Evolutionary conservation across 2,113 vertebrate species (phyloP), one percentile per base, ranked within the genome.

Genomic region (Trachemys scripta): DNA sequence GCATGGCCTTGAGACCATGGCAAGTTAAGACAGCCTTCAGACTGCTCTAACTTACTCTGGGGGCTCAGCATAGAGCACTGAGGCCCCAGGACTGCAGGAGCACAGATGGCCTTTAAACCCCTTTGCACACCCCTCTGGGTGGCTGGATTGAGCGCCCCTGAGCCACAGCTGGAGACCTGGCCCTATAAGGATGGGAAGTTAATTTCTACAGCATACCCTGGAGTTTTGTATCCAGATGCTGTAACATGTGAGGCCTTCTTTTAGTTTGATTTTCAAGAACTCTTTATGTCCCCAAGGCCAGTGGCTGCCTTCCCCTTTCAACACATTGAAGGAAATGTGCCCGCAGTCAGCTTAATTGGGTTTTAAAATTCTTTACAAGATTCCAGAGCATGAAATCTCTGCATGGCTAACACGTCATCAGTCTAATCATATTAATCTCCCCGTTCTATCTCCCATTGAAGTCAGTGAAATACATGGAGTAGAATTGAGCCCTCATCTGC

Each of bases 351-450:
- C 53, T 57, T 42, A 24, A 8, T 14, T 31, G 35, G 38, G 49
- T 6, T n/a, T 35, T 13, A 45, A 82, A 81, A 56, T 1, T 31
- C 10, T 0, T 14, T 31, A 27, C n/a, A 47, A 24, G 5, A 16
- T 19, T 20, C 47, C 35, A 49, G 22, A 85, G 29, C 11, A 5
- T 3, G 56, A 86, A 88, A 82, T n/a, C 3, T 12, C 85, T 38
- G 35, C 72, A 1, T 0, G 25, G 57, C 50, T 0, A 0, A 35
- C 57, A 62, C 31, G 1, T 16, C 45, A 4, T 4, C 1, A 0
- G 19, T 12, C 4, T 1, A 0, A 0, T 19, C 0, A 0, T 24
- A 29, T 22, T 12, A 1, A 84, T 80, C n/a, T 80, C 54, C 59
- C 8, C 12, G 9, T 12, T 72, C 20, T 57, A 5, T 10, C 47